A percentile compares a stretch with the other conserved stretches of the same genome.
phyloP scores from a whole-genome alignment of 2,888 invertebrate species.

The Yponomeuta plumbellus region DNA sequence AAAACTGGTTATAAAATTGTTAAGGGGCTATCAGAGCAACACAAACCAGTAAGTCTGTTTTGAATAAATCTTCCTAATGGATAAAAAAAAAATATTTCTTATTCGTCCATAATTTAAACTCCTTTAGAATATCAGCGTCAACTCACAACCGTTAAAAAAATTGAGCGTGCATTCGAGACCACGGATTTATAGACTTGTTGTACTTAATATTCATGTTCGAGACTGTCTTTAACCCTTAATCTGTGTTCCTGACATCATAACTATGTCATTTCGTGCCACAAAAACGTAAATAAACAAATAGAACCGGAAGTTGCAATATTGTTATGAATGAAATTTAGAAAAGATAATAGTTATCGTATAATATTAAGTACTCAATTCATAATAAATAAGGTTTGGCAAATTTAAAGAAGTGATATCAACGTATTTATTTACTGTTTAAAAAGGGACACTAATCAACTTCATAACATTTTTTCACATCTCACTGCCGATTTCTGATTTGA shows the following conservation, averaged over 20 bases:
- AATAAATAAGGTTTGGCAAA: no score
- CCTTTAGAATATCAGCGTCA: not conserved
- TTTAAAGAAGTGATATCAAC: no score
- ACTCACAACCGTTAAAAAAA: not conserved
- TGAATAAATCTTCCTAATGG: not conserved
- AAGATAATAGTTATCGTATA: not conserved
- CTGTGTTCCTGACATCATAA: no score
- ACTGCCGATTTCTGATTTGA: no score
- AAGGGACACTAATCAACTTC: no score
- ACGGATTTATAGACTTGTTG: no score
- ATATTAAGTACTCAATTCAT: not conserved
- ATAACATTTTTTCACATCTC: no score
- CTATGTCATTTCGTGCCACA: not conserved
- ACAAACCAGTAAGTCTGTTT: slow-evolving; percentile 57
- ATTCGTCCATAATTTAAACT: not conserved
- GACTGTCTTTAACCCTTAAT: no score
- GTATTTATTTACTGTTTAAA: no score
- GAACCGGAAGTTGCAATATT: not conserved
- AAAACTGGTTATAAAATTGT: slow-evolving; percentile 68
- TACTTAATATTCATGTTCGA: no score
- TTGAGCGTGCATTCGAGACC: not conserved
- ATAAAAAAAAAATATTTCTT: not conserved
- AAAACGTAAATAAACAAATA: not conserved
- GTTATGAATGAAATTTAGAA: not conserved
- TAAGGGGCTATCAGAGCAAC: slow-evolving; percentile 62